phyloP scores from a whole-genome alignment of 2,888 invertebrate species.

The Eupithecia pulchellata region DNA sequence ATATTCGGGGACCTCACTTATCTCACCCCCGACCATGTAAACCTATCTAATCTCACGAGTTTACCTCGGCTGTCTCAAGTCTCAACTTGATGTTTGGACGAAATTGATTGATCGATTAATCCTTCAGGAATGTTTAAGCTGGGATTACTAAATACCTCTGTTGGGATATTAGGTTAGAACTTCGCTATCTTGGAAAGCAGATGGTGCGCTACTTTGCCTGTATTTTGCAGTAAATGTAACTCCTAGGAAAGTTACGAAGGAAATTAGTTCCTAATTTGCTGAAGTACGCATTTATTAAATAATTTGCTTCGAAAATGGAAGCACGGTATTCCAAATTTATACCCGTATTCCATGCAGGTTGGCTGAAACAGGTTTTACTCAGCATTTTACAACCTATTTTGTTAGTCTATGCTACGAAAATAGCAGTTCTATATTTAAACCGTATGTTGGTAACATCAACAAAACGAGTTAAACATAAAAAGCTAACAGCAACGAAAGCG shows the following conservation, averaged over 20 bases:
- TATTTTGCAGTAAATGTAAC: not conserved
- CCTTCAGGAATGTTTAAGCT: slow-evolving; percentile 37
- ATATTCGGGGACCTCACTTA: not conserved
- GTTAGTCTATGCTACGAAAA: not conserved
- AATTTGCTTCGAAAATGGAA: not conserved
- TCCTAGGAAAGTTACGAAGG: not conserved
- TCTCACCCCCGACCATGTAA: not conserved
- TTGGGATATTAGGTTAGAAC: slow-evolving; percentile 12
- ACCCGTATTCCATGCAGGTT: not conserved
- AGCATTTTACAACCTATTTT: not conserved
- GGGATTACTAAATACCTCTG: slow-evolving; percentile 36
- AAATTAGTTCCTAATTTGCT: not conserved
- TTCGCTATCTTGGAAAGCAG: not conserved
- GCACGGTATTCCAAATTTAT: not conserved
- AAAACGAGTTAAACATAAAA: slow-evolving; percentile 43
- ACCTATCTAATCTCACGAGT: slow-evolving; percentile 32
- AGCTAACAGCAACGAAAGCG: slow-evolving; percentile 25
- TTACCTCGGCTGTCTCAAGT: slow-evolving; percentile 29
- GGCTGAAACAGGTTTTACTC: not conserved
- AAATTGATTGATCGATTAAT: slow-evolving; percentile 44
- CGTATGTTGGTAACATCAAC: slow-evolving; percentile 21
- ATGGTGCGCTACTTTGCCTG: not conserved
- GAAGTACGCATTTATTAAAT: not conserved
- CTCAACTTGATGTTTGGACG: slow-evolving; percentile 34
- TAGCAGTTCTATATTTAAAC: not conserved